Percentiles rank a stretch among this genome's conserved stretches.
Evolutionary conservation across 2,888 invertebrate genomes (phyloP).

Genomic region (Ophion costatus): DNA sequence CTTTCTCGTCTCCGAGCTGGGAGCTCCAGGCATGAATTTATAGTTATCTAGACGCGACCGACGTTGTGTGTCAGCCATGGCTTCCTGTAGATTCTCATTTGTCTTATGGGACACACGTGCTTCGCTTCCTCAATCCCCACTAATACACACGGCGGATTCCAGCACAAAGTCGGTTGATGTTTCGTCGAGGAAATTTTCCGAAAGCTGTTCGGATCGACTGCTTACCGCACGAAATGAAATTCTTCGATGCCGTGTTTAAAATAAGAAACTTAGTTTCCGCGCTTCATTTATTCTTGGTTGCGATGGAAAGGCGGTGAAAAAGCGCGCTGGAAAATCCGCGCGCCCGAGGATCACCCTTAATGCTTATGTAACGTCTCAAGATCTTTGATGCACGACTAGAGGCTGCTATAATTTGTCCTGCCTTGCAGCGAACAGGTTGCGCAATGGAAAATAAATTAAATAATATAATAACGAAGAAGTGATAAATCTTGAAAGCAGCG

Average conservation of each 20-base stretch:
- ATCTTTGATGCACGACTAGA: no score
- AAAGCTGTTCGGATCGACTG: background rate
- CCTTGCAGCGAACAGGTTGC: no score
- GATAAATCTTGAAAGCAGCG: background rate
- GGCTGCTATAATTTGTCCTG: no score
- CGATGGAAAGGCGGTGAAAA: no score
- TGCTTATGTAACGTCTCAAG: no score
- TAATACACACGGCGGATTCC: background rate
- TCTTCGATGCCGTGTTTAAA: background rate
- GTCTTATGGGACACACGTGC: conserved; percentile 55
- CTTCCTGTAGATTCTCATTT: conserved; percentile 57
- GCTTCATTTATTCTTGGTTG: background rate
- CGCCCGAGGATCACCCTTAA: no score
- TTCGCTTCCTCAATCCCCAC: conserved; percentile 24
- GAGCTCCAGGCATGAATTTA: conserved; percentile 54
- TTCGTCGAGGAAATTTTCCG: background rate
- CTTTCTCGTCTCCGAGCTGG: conserved; percentile 23
- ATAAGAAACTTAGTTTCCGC: background rate
- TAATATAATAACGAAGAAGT: background rate
- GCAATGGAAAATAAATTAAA: no score
- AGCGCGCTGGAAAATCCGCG: no score
- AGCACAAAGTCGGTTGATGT: background rate
- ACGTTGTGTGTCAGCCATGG: conserved; percentile 49
- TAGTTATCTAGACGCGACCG: conserved; percentile 55
- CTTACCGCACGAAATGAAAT: conserved; percentile 3